Conservation (phyloP, 2,113 vertebrate species). For the Catharus fuscescens region DNA sequence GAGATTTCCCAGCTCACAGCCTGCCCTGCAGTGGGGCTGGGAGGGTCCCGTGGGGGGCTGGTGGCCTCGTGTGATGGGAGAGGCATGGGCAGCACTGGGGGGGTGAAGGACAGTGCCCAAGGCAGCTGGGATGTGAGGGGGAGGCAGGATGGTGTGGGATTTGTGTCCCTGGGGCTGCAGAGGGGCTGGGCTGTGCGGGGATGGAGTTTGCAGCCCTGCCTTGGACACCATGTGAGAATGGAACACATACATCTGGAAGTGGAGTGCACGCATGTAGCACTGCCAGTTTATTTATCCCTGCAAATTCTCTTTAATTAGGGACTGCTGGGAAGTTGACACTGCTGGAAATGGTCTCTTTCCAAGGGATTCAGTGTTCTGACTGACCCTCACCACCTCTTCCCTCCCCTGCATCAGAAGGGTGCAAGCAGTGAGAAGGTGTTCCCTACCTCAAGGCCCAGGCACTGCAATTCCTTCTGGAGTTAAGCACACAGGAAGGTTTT, state of each 20-base stretch:
- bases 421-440: background rate
- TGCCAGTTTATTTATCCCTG: background rate
- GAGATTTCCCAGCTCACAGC: fast-evolving
- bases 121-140: background rate
- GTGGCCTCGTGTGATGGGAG: background rate
- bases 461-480: background rate
- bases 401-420: fast-evolving
- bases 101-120: background rate
- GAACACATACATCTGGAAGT: constrained; percentile 15
- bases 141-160: background rate
- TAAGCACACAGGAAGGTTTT: background rate
- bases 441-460: background rate
- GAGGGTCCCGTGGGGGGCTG: fast-evolving
- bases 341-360: background rate
- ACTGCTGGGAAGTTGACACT: background rate
- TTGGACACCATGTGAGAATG: background rate
- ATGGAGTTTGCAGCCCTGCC: background rate
- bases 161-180: background rate
- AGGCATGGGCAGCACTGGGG: background rate
- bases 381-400: background rate
- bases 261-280: background rate
- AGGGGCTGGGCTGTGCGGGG: background rate
- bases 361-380: background rate
- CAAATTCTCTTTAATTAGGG: background rate
- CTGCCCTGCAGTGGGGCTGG: fast-evolving